Evolutionary conservation across 1,140 invertebrate species (phyloP), one percentile per base, ranked within the genome.

Genomic region (Drosophila athabasca): DNA sequence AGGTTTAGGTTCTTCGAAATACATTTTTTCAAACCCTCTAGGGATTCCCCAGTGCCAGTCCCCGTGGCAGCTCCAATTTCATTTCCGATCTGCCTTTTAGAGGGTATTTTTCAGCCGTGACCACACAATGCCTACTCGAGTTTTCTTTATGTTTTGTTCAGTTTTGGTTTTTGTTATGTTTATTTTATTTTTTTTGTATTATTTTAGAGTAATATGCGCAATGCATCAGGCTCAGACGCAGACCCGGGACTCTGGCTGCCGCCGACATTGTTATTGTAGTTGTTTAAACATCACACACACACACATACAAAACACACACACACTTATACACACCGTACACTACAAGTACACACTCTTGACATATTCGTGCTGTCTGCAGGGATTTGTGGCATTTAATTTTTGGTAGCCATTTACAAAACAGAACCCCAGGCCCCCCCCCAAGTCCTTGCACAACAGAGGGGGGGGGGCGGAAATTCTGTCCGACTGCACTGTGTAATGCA

Each of bases 141-240:
- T 13, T 13, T 39, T 39, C 35, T 39, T 39, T 39, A 11, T 39
- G 11, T 39, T 39, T 39, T 22, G 17, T 61, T 61, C 29, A 55
- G 6, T n/a, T 48, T 31, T 45, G 31, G 17, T 67, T 17, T 31
- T 48, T 59, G 41, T 62, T 58, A 39, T 39, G 11, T 39, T 39
- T 39, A 13, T 13, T 11, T 68, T 62, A 54, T 62, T 72, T 49
- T 24, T 57, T 65, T 26, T 35, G 22, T 54, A 65, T 75, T 75
- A 75, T 66, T 74, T 85, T 85, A 74, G 82, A 85, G 82, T 85
- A 81, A 85, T 85, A 87, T 87, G 54, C 61, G 82, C 73, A 81
- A 85, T 85, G 82, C 82, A 85, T 85, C 81, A 85, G 77, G 65
- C 78, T 81, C 76, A 84, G 76, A 69, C 46, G 31, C 72, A 75